These are phyloP conservation scores for Pogonomyrmex californicus DNA, from an alignment of 1,140 invertebrate genomes.

Conservation along the genomic window DNA sequence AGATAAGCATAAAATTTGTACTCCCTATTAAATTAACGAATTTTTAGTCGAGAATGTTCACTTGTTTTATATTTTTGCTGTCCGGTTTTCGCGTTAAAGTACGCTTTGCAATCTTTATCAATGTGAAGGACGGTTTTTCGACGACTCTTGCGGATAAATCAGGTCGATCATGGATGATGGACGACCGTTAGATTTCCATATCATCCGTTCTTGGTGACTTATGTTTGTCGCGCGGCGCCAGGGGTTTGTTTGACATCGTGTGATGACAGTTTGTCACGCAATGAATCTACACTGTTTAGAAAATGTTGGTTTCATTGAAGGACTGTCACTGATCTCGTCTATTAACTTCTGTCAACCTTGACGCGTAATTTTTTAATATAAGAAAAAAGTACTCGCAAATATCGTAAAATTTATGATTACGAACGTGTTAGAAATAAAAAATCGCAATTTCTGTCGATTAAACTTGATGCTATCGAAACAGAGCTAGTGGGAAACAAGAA, in stretches of 20 bases:
- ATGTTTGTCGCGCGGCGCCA: slow-evolving; percentile 47
- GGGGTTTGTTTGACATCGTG: slow-evolving; percentile 40
- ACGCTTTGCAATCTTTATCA: slow-evolving; percentile 19
- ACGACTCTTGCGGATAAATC: slow-evolving; percentile 45
- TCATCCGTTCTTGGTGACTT: slow-evolving; percentile 55
- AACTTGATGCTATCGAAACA: neutral
- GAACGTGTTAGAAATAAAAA: neutral
- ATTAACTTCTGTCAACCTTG: slow-evolving; percentile 8
- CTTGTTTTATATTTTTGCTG: neutral
- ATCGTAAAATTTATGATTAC: neutral
- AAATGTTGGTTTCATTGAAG: slow-evolving; percentile 11
- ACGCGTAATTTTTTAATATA: neutral
- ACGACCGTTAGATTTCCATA: slow-evolving; percentile 52
- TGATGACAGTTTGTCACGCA: slow-evolving; percentile 56
- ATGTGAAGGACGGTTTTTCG: slow-evolving; percentile 14
- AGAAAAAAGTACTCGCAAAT: neutral
- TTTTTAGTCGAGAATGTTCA: neutral
- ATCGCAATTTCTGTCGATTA: neutral
- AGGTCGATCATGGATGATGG: slow-evolving; percentile 44
- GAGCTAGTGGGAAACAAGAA: neutral
- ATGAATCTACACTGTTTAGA: slow-evolving; percentile 37
- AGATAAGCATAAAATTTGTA: neutral
- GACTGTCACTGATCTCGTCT: neutral
- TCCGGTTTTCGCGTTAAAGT: neutral
- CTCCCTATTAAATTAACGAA: neutral